Conservation (phyloP, 2,113 vertebrate genomes). For the Nycticryphes semicollaris region DNA sequence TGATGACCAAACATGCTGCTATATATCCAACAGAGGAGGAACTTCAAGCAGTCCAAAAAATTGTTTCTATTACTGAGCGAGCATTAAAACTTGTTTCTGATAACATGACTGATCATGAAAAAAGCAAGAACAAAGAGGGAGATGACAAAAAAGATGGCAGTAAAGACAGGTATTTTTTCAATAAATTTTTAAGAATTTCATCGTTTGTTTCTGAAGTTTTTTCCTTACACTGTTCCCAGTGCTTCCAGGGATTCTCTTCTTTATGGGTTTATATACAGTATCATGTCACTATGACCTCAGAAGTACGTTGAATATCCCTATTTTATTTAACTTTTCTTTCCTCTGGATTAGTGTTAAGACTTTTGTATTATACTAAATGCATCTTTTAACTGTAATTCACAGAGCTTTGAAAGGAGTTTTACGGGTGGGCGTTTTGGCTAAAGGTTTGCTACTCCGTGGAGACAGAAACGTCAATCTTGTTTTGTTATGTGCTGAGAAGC, state of each 20-base stretch:
- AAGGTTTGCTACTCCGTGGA: slow-evolving; percentile 93
- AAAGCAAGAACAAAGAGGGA: slow-evolving; percentile 83
- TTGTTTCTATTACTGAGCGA: slow-evolving; percentile 96
- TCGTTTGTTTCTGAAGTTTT: not conserved
- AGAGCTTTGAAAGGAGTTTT: slow-evolving; percentile 97
- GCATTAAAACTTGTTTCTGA: slow-evolving; percentile 97
- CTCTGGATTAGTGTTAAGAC: not conserved
- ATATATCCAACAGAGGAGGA: slow-evolving; percentile 98
- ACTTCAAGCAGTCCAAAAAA: slow-evolving; percentile 97
- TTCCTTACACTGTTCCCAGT: not conserved
- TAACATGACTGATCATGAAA: slow-evolving; percentile 91
- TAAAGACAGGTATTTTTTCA: slow-evolving; percentile 83
- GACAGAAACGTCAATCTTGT: slow-evolving; percentile 95
- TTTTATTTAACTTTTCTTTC: not conserved
- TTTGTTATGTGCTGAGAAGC: slow-evolving; percentile 93
- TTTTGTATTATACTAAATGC: not conserved
- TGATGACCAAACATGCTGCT: slow-evolving; percentile 96
- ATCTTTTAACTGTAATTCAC: not conserved
- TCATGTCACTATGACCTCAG: not conserved
- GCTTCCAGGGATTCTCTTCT: not conserved
- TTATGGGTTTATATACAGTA: not conserved
- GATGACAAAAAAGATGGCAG: slow-evolving; percentile 90
- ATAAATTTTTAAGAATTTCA: not conserved
- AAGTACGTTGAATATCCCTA: not conserved
- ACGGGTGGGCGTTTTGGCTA: slow-evolving; percentile 94